Conservation (phyloP, 2,113 vertebrate species). For the Archilochus colubris region DNA sequence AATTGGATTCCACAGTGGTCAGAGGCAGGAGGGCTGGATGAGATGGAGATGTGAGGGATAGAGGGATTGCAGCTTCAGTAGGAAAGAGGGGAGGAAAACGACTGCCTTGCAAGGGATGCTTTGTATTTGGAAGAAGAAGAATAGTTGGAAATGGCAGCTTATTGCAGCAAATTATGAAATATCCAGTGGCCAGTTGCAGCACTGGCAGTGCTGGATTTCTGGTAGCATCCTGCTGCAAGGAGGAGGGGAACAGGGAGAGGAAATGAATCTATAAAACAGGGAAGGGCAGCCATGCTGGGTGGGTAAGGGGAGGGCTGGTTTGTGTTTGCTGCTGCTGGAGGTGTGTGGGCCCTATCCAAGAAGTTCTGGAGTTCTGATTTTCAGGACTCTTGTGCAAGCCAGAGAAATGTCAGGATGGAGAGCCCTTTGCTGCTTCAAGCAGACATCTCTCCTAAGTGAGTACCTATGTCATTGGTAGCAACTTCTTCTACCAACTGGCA, state of each 20-base stretch:
- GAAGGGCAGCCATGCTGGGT: rapidly evolving
- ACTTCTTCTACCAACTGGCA: not conserved
- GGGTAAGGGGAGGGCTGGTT: not conserved
- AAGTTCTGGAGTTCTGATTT: not conserved
- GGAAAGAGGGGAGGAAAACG: not conserved
- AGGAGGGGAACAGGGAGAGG: not conserved
- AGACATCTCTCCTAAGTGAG: not conserved
- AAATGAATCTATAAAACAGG: not conserved
- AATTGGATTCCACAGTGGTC: rapidly evolving
- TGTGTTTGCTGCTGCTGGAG: not conserved
- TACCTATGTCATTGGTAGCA: not conserved
- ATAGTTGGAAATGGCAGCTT: not conserved
- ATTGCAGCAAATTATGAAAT: not conserved
- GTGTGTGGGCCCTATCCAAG: not conserved
- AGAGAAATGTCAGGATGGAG: not conserved
- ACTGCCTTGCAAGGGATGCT: not conserved
- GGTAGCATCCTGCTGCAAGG: not conserved
- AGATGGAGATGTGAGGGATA: rapidly evolving
- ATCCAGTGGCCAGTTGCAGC: no score
- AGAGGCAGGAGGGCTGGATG: not conserved
- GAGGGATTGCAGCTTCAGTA: not conserved
- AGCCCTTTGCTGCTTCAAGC: not conserved
- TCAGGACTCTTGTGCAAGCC: not conserved
- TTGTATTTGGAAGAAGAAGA: not conserved
- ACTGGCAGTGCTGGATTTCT: not conserved